These are phyloP conservation scores for Heterotis niloticus DNA, from an alignment of 2,113 vertebrate genomes.

Conservation along the genomic window DNA sequence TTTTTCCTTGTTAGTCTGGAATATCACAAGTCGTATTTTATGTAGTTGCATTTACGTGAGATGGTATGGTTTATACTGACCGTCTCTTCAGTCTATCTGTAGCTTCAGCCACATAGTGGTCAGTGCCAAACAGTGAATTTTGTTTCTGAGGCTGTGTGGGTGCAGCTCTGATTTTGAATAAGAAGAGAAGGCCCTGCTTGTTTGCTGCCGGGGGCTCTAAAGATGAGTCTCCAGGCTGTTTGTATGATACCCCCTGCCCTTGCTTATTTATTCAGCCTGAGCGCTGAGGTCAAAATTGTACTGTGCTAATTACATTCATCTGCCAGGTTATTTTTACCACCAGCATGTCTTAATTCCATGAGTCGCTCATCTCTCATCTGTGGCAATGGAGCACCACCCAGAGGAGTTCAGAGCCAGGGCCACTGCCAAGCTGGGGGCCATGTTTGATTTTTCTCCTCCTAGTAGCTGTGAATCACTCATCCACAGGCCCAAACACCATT, in stretches of 20 bases:
- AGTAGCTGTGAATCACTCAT: no score
- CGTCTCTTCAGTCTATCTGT: no score
- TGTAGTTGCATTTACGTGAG: no score
- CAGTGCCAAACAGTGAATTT: not conserved
- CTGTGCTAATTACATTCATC: not conserved
- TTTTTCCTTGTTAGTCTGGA: not conserved
- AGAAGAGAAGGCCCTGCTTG: not conserved
- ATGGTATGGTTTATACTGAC: no score
- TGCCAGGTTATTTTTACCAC: not conserved
- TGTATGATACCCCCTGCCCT: not conserved
- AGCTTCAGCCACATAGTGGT: no score
- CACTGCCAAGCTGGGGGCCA: not conserved
- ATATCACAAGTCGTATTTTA: not conserved
- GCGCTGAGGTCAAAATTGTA: not conserved
- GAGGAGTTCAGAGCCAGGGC: not conserved
- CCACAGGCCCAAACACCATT: not conserved
- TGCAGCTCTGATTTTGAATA: not conserved
- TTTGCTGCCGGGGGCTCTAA: not conserved
- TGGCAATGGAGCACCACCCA: not conserved
- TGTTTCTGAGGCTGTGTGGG: not conserved
- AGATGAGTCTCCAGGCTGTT: not conserved
- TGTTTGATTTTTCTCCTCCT: not conserved
- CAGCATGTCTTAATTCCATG: not conserved
- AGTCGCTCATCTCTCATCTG: not conserved
- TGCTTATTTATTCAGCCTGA: slow-evolving; percentile 1